Base-by-base conservation (phyloP, 2,888 invertebrate species). In the Lampropteryx suffumata region DNA sequence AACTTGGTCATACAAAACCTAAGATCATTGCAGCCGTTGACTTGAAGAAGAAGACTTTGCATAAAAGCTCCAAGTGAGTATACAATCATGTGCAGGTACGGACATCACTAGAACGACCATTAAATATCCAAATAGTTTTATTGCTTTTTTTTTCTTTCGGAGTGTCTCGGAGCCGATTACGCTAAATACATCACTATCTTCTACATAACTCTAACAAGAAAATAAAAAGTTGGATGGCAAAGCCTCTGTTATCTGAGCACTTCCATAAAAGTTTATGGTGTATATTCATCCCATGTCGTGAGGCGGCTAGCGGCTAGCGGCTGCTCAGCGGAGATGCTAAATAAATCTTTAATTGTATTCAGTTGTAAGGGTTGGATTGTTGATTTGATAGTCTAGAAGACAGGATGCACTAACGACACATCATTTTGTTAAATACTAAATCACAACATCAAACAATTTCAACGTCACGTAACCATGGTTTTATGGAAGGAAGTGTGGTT, bases 251-350 rank as follows among this genome's bases (percentile, higher is more conserved):
- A 77, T 77, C 78, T 66, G 59, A 61, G 66, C 68, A 69, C 52
- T 61, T 67, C 73, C 69, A 79, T 82, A 79, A 82, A 82, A 71
- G 61, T 82, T 79, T 70, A 82, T 71, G 69, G 75, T 65, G 72
- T 73, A 65, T 73, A 73, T 71, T 70, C 74, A 66, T 65, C 67
- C 71, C 73, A 71, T 72, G 73, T 65, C 62, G 56, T 39, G 62
- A 44, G 17, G 17, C 17, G 17, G 17, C n/a, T 54, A 57, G 41
- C 34, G 30, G 12, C 42, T 9, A 14, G 9, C 27, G 13, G 21
- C 2, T 29, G 46, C 11, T 30, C n/a, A n/a, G n/a, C n/a, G n/a
- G 58, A 62, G 53, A 56, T 52, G 61, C 59, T 70, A 70, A 71
- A 76, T 72, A 74, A 69, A 73, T 70, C 65, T 71, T 65, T 63